Base-by-base conservation (phyloP, 2,797 vertebrate genomes). In the Hephaestus fuliginosus region DNA sequence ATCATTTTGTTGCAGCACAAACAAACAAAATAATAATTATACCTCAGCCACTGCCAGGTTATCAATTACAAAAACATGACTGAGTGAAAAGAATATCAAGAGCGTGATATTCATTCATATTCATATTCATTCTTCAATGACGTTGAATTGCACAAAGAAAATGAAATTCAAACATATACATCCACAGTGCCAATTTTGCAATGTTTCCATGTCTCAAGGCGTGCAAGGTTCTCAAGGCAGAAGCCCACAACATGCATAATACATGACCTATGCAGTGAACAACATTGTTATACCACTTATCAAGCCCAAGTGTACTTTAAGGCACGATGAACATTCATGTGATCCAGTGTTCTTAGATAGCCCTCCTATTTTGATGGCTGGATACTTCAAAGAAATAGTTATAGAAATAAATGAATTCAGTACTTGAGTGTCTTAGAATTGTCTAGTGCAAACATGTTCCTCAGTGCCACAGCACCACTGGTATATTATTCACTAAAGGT, bases 401-500 rank as follows among this genome's bases (percentile, higher is more conserved):
- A 52, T 2, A 63, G n/a, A 60, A 82, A 68, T 52, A 8, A 46
- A 39, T 33, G 9, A 49, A 44, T 67, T 73, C 6, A 64, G 65
- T 14, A 3, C 14, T 43, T 57, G 43, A 10, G 43, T 33, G 48
- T 55, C 64, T 49, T 18, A 5, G 3, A 68, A 46, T 33, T 48
- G 41, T 76, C 60, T 58, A 65, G 25, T 28, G 51, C 55, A 66
- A 85, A 83, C 22, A 46, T 52, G 33, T 56, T 30, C 57, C 52
- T 74, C 62, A 14, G 64, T 72, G 46, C n/a, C 30, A 63, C 48
- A 49, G 51, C 60, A 72, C 28, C 55, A 11, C 65, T 15, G 39
- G 44, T 81, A 62, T 73, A 80, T 81, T 73, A 81, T 74, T 56
- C 2, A 2, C 36, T 33, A 75, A 91, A 90, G 88, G 88, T 88